Base-by-base conservation (phyloP, 2,888 invertebrate species). In the Patella caerulea region DNA sequence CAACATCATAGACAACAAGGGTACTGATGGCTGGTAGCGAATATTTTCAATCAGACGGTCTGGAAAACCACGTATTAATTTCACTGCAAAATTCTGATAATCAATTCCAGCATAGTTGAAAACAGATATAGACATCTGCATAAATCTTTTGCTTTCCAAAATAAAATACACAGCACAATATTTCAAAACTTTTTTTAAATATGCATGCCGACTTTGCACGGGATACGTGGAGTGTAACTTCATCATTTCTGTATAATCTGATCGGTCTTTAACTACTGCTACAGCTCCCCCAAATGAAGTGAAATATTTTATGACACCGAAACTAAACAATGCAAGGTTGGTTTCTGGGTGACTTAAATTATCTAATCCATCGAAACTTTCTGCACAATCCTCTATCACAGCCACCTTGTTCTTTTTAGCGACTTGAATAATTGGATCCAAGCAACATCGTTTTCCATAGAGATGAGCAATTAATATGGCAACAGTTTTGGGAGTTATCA, bases 381-480 rank as follows among this genome's bases (percentile, higher is more conserved):
- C 92, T 1, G 92, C 92, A 84, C 90, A 90, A 79, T 92, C 92
- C 79, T 92, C 92, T 15, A 92, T 88, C 12, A 92, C 86, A 29
- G 75, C 65, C 2, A 92, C 71, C 53, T 86, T 83, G 73, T 87
- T 83, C 73, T 83, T 80, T 53, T 85, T 78, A 5, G 91, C 90
- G 11, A 88, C 81, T 15, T 81, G 77, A 4, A 92, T 83, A 53
- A 91, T 84, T 5, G 88, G 88, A 17, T 86, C 85, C 81, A 92
- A 84, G 75, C 90, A 85, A 72, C 86, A 84, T 81, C 86, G 84
- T 76, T 89, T 88, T 1, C 92, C 92, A 81, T 87, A 92, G 12
- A 92, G 83, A 78, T 92, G 91, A 54, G 92, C 89, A 5, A 92
- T 82, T 4, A 92, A 78, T 7, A 92, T 83, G 17, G 90, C 91